Conservation (phyloP, 2,888 invertebrate genomes). For the Dryobotodes eremita region DNA sequence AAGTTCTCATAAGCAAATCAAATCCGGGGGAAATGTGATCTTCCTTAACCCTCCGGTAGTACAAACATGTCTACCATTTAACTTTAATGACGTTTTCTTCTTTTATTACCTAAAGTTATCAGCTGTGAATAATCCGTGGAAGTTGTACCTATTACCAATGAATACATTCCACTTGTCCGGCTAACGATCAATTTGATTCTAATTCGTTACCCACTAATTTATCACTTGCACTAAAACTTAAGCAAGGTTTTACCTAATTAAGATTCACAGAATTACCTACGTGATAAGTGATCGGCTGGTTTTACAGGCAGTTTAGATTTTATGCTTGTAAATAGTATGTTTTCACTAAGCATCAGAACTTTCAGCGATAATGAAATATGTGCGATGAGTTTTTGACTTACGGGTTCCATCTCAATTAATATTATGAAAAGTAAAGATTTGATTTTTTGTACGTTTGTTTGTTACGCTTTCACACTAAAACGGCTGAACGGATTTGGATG, state of each 20-base stretch:
- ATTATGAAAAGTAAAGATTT: too few species aligned
- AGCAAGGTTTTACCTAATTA: conserved; percentile 28
- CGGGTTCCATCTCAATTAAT: background rate
- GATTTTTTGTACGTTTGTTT: too few species aligned
- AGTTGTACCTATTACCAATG: background rate
- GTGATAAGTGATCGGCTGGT: conserved; percentile 9
- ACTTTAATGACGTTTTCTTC: background rate
- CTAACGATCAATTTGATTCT: conserved; percentile 10
- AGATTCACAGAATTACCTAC: conserved; percentile 20
- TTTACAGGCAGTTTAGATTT: conserved; percentile 27
- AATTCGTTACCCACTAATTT: conserved; percentile 26
- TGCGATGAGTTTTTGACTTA: background rate
- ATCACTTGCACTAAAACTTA: conserved; percentile 39
- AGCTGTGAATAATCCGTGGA: conserved; percentile 13
- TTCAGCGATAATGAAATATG: background rate
- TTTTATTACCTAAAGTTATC: conserved; percentile 11
- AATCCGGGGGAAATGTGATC: background rate
- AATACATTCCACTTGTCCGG: background rate
- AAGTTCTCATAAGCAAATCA: background rate
- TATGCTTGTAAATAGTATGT: background rate
- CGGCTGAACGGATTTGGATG: too few species aligned
- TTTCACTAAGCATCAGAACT: background rate
- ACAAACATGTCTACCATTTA: background rate
- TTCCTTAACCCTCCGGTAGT: background rate
- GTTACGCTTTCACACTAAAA: too few species aligned